Percentiles rank a stretch among this genome's conserved stretches.
Evolutionary conservation across 2,113 vertebrate genomes (phyloP).

Genomic region (Meles meles): DNA sequence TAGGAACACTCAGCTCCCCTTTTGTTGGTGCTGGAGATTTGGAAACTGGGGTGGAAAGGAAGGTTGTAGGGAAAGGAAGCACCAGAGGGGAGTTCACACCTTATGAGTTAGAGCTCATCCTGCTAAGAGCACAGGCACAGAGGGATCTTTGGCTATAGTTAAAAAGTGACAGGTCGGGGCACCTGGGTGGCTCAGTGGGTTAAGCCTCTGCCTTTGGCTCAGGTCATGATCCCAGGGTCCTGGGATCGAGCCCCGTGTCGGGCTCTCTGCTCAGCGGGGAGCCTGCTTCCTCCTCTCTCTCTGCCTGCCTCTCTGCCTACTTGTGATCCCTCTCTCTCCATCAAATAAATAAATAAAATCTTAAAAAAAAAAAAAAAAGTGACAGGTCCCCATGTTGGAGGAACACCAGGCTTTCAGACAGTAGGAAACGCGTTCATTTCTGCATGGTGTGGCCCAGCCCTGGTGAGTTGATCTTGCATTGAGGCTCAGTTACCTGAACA

Average conservation of each 20-base stretch:
- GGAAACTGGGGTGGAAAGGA: not conserved
- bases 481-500: not conserved
- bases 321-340: too few species aligned
- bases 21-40: not conserved
- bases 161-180: not conserved
- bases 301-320: too few species aligned
- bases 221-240: too few species aligned
- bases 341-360: too few species aligned
- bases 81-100: not conserved
- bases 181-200: too few species aligned
- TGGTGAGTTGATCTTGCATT: not conserved
- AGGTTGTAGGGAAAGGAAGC: not conserved
- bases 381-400: not conserved
- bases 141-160: not conserved
- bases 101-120: not conserved
- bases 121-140: not conserved
- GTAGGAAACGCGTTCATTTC: not conserved
- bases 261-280: too few species aligned
- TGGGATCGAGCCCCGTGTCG: too few species aligned
- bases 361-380: too few species aligned
- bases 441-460: not conserved
- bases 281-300: too few species aligned
- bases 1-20: not conserved
- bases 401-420: not conserved
- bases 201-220: too few species aligned